Percentiles rank a stretch among this genome's conserved stretches.
phyloP scores from a whole-genome alignment of 2,113 vertebrate species.

The Eubucco bourcierii region DNA sequence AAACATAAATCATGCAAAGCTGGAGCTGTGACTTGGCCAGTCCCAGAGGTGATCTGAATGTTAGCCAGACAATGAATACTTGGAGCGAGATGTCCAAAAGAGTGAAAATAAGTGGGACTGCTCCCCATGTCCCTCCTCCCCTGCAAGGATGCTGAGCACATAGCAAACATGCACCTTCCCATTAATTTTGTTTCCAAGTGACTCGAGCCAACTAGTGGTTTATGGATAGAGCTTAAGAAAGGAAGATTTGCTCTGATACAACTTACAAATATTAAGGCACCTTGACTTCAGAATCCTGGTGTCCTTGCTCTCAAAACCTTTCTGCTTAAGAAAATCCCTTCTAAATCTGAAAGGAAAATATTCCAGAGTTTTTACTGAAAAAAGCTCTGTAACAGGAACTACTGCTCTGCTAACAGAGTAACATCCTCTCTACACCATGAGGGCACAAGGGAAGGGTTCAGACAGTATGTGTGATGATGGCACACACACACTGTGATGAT shows the following conservation, averaged over 20 bases:
- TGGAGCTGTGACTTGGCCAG: conserved; percentile 30
- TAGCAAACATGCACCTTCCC: not conserved
- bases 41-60: conserved; percentile 24
- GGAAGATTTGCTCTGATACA: not conserved
- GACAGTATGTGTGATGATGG: not conserved
- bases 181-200: conserved; percentile 36
- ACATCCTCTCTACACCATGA: not conserved
- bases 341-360: conserved; percentile 28
- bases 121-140: not conserved
- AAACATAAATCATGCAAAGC: conserved; percentile 63
- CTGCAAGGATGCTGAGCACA: conserved; percentile 19
- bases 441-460: not conserved
- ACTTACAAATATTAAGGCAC: conserved; percentile 51
- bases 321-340: conserved; percentile 47
- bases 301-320: conserved; percentile 52
- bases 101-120: not conserved
- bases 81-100: not conserved
- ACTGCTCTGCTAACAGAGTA: not conserved
- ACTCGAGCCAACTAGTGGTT: conserved; percentile 40
- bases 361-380: not conserved
- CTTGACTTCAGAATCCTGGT: conserved; percentile 33
- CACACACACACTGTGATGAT: not conserved
- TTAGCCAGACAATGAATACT: conserved; percentile 28
- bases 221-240: conserved; percentile 53
- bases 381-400: not conserved